Evolutionary conservation across 2,888 invertebrate species (phyloP), one percentile per base, ranked within the genome.

Genomic region (Andrena chrysosceles): DNA sequence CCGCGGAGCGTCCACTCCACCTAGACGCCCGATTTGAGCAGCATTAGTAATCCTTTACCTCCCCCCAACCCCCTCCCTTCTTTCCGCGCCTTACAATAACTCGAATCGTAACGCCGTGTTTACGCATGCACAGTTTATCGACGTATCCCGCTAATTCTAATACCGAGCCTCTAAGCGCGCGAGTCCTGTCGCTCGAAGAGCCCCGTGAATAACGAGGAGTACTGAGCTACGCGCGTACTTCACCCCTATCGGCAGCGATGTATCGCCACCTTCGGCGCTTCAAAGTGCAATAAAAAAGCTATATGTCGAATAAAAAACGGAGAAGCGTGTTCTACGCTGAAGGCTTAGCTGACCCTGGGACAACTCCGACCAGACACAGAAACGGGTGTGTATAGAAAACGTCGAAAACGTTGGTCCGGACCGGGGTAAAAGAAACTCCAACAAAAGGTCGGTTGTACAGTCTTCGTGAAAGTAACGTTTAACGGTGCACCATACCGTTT

Each of bases 141-240:
- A 52, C 71, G 71, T 64, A 13, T 77, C 56, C 67, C 67, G 74
- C 85, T 87, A 83, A 86, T 71, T 74, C 89, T 90, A 89, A 87
- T 62, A 85, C 80, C 42, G 89, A 90, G 87, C 86, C 87, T 88
- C 85, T 88, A 85, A 84, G 75, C 86, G 63, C 54, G 69, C 77
- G 75, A 64, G 73, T 73, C 23, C 4, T 35, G 52, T 35, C 56
- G 20, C 16, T 69, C 26, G 60, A 66, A 26, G 63, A 62, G 35
- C 59, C 63, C 62, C 59, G 26, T 71, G 78, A 64, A 83, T 49
- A 63, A 62, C 72, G 67, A 72, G 59, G 77, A 75, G 16, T 76
- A 73, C 59, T 64, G 33, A 59, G 42, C 56, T 56, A 72, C 63
- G 35, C 20, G 26, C 23, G n/a, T 74, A 49, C 49, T 42, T 70